These are phyloP conservation scores for Drosophila mayri DNA, from an alignment of 1,140 invertebrate genomes.

Conservation along the genomic window DNA sequence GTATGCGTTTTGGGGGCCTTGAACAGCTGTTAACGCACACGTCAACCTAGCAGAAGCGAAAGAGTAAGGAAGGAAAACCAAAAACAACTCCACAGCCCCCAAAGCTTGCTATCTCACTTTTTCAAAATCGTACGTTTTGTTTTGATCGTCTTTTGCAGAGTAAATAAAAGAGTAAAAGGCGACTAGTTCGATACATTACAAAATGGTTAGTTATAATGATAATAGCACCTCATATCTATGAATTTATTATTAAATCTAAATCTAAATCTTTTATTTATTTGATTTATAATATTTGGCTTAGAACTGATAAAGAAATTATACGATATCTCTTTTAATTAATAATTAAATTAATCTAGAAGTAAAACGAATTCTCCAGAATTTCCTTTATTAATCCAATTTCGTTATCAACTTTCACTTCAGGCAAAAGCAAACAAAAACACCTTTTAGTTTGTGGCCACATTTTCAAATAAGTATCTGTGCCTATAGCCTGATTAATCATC, in stretches of 20 bases:
- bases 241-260: too few relatives aligned
- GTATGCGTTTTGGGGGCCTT: slow-evolving; percentile 45
- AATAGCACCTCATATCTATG: background rate
- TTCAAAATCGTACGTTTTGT: slow-evolving; percentile 81
- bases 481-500: slow-evolving; percentile 27
- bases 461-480: background rate
- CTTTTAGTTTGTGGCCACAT: background rate
- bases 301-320: slow-evolving; percentile 1
- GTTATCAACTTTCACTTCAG: slow-evolving; percentile 1
- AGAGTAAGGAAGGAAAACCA: slow-evolving; percentile 7
- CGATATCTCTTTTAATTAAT: background rate
- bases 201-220: background rate
- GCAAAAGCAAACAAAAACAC: slow-evolving; percentile 6
- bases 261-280: background rate
- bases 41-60: slow-evolving; percentile 26
- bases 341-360: background rate
- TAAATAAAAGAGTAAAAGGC: slow-evolving; percentile 17
- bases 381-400: background rate
- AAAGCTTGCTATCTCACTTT: slow-evolving; percentile 72
- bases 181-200: slow-evolving; percentile 6
- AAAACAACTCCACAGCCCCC: slow-evolving; percentile 30
- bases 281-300: background rate
- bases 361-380: background rate
- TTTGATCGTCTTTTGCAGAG: slow-evolving; percentile 64
- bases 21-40: slow-evolving; percentile 65